phyloP scores from a whole-genome alignment of 2,113 vertebrate species.

The Protomyctophum bolini region DNA sequence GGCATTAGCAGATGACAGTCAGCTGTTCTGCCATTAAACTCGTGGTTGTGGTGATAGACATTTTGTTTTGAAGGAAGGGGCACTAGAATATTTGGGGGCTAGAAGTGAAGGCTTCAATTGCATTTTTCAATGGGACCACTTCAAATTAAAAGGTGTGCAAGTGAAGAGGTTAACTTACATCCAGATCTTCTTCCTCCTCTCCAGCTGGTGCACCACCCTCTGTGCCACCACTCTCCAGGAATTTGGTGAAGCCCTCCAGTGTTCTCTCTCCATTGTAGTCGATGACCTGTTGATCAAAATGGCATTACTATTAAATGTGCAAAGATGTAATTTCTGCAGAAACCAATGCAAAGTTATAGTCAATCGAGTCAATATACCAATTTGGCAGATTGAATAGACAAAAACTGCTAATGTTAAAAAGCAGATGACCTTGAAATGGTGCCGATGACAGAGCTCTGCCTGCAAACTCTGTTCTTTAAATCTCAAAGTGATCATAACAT shows the following conservation, averaged over 20 bases:
- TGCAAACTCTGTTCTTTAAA: not conserved
- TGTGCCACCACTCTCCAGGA: conserved; percentile 94
- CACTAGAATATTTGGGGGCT: no score
- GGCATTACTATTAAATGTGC: not conserved
- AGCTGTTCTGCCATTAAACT: conserved; percentile 16
- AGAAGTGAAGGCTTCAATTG: not conserved
- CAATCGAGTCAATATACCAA: no score
- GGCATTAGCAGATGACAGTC: conserved; percentile 31
- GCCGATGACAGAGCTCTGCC: conserved; percentile 8
- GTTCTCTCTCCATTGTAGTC: conserved; percentile 97
- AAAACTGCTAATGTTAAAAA: not conserved
- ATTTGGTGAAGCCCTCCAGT: conserved; percentile 92
- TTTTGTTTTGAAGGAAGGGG: not conserved
- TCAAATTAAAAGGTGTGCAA: no score
- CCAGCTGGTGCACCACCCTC: conserved; percentile 87
- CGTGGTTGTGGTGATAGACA: no score
- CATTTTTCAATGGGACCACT: no score
- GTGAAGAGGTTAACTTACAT: conserved; percentile 31
- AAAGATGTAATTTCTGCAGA: not conserved
- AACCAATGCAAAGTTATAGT: not conserved
- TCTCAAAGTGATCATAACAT: conserved; percentile 9
- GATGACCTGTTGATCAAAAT: conserved; percentile 82
- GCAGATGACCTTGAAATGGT: not conserved
- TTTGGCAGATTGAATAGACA: no score
- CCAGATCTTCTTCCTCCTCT: conserved; percentile 80